Conservation (phyloP, 1,140 invertebrate species). For the Cotesia vestalis region DNA sequence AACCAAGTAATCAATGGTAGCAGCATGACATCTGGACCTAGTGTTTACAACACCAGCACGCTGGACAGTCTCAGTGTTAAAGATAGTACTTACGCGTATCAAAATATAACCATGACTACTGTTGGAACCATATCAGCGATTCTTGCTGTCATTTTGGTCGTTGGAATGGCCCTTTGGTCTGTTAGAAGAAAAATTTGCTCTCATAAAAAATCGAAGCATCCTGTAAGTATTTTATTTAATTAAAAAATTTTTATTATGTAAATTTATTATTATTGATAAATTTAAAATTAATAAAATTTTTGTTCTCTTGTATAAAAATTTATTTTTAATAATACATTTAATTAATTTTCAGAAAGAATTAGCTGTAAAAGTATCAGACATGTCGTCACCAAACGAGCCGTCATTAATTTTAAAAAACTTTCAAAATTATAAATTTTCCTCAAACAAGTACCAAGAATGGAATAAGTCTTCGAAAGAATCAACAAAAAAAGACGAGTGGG, state of each 20-base stretch:
- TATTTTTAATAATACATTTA: not conserved
- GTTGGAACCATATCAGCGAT: conserved; percentile 70
- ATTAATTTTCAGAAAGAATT: conserved; percentile 66
- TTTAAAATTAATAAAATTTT: too few species aligned
- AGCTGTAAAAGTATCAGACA: conserved; percentile 57
- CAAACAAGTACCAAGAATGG: conserved; percentile 84
- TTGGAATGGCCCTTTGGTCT: conserved; percentile 66
- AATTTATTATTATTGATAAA: too few species aligned
- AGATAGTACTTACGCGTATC: conserved; percentile 52
- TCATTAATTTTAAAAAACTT: conserved; percentile 75
- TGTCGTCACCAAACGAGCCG: conserved; percentile 66
- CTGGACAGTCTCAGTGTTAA: conserved; percentile 41
- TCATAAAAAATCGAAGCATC: conserved; percentile 66
- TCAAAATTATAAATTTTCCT: conserved; percentile 77
- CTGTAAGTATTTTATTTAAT: conserved; percentile 66
- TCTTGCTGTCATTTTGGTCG: conserved; percentile 67
- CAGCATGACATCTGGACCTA: conserved; percentile 27
- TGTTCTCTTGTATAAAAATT: too few species aligned
- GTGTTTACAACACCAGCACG: conserved; percentile 34
- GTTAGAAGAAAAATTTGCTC: conserved; percentile 70
- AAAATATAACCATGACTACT: conserved; percentile 65
- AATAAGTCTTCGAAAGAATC: conserved; percentile 65
- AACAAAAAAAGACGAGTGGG: conserved; percentile 77
- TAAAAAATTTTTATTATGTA: conserved; percentile 17
- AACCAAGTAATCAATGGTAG: too few species aligned